Percentiles rank a stretch among this genome's conserved stretches.
Evolutionary conservation across 1,140 invertebrate genomes (phyloP).

Genomic region (Ceratina japonica): DNA sequence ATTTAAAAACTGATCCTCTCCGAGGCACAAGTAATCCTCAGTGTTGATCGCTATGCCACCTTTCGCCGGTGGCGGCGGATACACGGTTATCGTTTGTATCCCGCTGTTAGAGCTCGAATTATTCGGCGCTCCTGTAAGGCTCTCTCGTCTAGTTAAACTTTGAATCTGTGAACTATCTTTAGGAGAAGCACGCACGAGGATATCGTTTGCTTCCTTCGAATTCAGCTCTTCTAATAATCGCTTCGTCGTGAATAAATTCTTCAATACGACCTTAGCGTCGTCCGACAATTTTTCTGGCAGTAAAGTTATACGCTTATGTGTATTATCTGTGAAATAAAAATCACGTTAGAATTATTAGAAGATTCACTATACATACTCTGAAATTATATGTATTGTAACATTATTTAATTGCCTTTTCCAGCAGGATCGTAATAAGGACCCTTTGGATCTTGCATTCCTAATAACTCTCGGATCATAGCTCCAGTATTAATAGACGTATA

Average conservation of each 20-base stretch:
- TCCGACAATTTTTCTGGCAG: conserved; percentile 85
- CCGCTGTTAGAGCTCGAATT: conserved; percentile 53
- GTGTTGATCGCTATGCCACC: conserved; percentile 94
- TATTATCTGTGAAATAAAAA: conserved; percentile 79
- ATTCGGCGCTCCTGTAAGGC: conserved; percentile 31
- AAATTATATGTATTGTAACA: conserved; percentile 13
- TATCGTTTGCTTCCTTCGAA: conserved; percentile 88
- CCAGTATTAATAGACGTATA: conserved; percentile 85
- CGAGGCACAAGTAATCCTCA: conserved; percentile 94
- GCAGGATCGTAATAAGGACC: conserved; percentile 82
- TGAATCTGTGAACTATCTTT: conserved; percentile 74
- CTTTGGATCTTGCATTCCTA: conserved; percentile 81
- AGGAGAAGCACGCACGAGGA: conserved; percentile 87
- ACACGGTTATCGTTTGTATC: conserved; percentile 78
- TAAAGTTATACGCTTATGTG: conserved; percentile 88
- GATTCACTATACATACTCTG: neutral
- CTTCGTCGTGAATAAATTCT: conserved; percentile 82
- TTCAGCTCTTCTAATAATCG: conserved; percentile 85
- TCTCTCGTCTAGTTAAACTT: conserved; percentile 53
- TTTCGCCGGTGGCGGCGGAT: conserved; percentile 84
- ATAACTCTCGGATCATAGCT: conserved; percentile 83
- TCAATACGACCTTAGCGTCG: conserved; percentile 83
- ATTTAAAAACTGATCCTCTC: conserved; percentile 96
- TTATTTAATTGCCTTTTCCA: conserved; percentile 81
- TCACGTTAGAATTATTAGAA: conserved; percentile 25